phyloP scores from a whole-genome alignment of 1,140 invertebrate species.

The Achatina immaculata region DNA sequence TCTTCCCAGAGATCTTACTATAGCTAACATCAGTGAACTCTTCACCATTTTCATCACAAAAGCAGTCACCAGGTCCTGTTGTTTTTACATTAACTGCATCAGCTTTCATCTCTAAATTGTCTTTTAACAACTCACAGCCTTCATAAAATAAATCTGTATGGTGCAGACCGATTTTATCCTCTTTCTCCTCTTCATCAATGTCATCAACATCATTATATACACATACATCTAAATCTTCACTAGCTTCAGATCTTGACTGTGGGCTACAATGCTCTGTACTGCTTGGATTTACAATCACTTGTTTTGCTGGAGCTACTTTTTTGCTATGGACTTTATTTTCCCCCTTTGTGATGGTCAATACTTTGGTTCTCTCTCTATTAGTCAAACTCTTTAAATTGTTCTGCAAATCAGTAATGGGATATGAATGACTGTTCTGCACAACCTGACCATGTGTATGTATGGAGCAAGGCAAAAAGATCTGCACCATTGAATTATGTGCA shows the following conservation, averaged over 20 bases:
- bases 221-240: not conserved
- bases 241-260: not conserved
- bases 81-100: not conserved
- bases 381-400: not conserved
- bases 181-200: too few relatives aligned
- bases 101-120: not conserved
- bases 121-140: not conserved
- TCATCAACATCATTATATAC: not conserved
- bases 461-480: constrained; percentile 18
- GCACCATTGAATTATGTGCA: not conserved
- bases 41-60: not conserved
- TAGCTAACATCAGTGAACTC: not conserved
- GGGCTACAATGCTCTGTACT: not conserved
- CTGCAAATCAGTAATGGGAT: not conserved
- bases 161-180: not conserved
- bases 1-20: not conserved
- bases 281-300: not conserved
- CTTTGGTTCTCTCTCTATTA: not conserved
- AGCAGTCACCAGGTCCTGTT: constrained; percentile 19
- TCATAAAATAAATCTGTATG: not conserved
- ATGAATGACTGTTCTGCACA: not conserved
- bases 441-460: not conserved
- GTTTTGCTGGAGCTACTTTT: not conserved
- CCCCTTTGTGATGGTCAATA: not conserved
- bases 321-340: not conserved